These are phyloP conservation scores for Tetragonula carbonaria DNA, from an alignment of 2,888 invertebrate species.

Conservation along the genomic window DNA sequence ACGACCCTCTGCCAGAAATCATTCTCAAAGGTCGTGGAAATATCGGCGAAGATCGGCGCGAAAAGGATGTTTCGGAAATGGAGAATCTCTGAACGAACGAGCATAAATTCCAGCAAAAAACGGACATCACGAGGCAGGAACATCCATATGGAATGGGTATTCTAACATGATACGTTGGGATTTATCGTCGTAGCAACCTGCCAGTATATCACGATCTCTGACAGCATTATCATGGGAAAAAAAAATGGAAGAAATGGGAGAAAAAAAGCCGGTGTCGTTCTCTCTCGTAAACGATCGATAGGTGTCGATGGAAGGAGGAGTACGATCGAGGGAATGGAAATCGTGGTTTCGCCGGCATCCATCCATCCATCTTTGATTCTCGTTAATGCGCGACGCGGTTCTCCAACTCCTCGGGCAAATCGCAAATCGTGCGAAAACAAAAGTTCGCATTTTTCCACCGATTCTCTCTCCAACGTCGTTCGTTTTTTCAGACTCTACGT, in stretches of 20 bases:
- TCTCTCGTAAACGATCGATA: constrained; percentile 37
- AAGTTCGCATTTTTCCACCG: background rate
- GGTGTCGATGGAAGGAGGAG: background rate
- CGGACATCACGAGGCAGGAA: constrained; percentile 58
- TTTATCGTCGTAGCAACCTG: constrained; percentile 53
- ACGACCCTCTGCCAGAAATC: background rate
- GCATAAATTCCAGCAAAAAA: constrained; percentile 51
- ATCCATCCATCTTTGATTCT: background rate
- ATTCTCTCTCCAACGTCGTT: constrained; percentile 16
- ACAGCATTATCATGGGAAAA: constrained; percentile 28
- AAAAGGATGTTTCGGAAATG: constrained; percentile 30
- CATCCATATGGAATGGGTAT: constrained; percentile 45
- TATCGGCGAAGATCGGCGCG: background rate
- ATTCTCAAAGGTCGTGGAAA: background rate
- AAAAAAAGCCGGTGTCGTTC: constrained; percentile 5
- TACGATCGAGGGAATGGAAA: background rate
- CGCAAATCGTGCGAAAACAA: background rate
- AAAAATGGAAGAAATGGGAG: constrained; percentile 14
- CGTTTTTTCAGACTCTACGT: constrained; percentile 18
- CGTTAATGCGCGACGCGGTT: background rate
- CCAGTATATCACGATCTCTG: constrained; percentile 52
- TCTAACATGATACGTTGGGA: constrained; percentile 60
- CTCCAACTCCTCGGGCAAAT: background rate
- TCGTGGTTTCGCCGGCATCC: too few relatives aligned
- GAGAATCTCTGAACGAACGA: constrained; percentile 25